phyloP scores from a whole-genome alignment of 2,888 invertebrate genomes.

The Ornithoptera alexandrae region DNA sequence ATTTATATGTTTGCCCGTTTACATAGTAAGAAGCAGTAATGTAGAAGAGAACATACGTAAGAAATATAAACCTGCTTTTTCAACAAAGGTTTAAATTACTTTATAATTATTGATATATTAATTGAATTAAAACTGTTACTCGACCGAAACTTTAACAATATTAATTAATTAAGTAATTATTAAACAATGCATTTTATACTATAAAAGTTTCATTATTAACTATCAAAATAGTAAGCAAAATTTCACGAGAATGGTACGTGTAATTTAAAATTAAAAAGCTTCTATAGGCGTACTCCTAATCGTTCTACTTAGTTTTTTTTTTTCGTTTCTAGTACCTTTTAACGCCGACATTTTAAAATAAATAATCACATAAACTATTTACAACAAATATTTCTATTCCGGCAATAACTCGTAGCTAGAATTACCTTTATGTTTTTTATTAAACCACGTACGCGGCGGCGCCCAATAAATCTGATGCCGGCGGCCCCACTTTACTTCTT shows the following conservation, averaged over 20 bases:
- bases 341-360: not conserved
- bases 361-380: conserved; percentile 62
- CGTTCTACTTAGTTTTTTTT: no score
- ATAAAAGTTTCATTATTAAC: no score
- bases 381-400: conserved; percentile 63
- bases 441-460: conserved; percentile 71
- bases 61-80: not conserved
- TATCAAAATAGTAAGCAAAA: no score
- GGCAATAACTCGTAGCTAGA: conserved; percentile 73
- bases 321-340: no score
- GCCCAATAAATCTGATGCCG: conserved; percentile 74
- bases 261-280: no score
- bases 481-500: conserved; percentile 66
- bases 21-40: not conserved
- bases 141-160: no score
- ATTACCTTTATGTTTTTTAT: conserved; percentile 76
- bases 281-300: no score
- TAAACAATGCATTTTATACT: no score
- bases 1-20: not conserved
- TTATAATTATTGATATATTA: not conserved
- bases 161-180: no score
- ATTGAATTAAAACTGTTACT: no score
- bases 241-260: no score
- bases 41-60: not conserved
- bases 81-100: not conserved